These are phyloP conservation scores for Polyommatus icarus DNA, from an alignment of 2,888 invertebrate genomes.

Conservation along the genomic window DNA sequence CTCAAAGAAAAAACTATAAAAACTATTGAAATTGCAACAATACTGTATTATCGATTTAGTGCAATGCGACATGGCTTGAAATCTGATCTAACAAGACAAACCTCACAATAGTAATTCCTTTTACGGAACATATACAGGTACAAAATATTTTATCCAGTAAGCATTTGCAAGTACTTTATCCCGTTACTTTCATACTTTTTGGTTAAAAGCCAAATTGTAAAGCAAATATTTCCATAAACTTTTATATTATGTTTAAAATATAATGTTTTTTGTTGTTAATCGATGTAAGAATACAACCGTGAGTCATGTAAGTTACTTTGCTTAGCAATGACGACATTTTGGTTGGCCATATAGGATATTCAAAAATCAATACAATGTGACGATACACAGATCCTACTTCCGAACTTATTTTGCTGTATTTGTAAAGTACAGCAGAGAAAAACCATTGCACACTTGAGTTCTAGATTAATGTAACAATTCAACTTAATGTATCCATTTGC, in stretches of 20 bases:
- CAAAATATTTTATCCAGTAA: not conserved
- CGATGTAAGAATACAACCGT: not conserved
- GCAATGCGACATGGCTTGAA: conserved; percentile 19
- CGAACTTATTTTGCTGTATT: not conserved
- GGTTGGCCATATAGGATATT: not conserved
- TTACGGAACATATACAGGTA: conserved; percentile 14
- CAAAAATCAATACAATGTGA: conserved; percentile 24
- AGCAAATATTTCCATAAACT: not conserved
- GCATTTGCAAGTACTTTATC: not conserved
- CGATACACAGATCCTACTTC: not conserved
- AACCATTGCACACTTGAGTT: not conserved
- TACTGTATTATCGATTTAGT: conserved; percentile 23
- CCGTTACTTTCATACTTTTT: conserved; percentile 11
- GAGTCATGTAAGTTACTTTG: conserved; percentile 18
- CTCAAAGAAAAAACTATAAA: not conserved
- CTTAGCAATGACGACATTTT: conserved; percentile 26
- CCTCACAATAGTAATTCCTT: not conserved
- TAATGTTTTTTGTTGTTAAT: not conserved
- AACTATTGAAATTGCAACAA: not conserved
- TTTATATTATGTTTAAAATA: not conserved
- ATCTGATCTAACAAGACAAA: not conserved
- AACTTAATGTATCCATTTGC: not conserved
- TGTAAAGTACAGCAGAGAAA: not conserved
- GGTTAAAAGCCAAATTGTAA: not conserved
- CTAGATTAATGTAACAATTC: not conserved